These are phyloP conservation scores for Cheirogaleus major DNA, from an alignment of 2,797 vertebrate genomes.

Conservation along the genomic window DNA sequence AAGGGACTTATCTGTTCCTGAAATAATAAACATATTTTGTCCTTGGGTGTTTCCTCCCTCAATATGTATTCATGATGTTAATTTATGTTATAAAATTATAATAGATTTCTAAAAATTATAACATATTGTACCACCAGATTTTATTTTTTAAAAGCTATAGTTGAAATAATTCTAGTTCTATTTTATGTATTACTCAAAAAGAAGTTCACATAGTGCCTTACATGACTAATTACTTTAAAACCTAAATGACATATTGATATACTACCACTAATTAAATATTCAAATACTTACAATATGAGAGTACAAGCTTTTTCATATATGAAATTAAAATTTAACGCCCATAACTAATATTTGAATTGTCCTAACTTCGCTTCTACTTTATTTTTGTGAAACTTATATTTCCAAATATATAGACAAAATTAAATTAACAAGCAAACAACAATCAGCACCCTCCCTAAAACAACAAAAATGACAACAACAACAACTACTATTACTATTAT, in stretches of 20 bases:
- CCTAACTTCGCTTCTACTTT: background rate
- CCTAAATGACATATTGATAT: background rate
- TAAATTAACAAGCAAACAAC: background rate
- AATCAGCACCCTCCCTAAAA: accelerated
- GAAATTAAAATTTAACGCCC: background rate
- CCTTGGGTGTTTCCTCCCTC: background rate
- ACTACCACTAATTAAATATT: background rate
- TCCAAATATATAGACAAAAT: background rate
- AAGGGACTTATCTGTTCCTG: background rate
- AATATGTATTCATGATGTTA: background rate
- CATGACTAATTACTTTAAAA: background rate
- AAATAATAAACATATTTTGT: background rate
- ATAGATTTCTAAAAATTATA: background rate
- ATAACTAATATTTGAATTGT: background rate
- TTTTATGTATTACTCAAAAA: background rate
- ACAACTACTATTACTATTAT: background rate
- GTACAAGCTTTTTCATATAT: background rate
- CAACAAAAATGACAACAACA: background rate
- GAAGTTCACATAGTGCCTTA: background rate
- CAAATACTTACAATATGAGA: background rate
- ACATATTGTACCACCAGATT: background rate
- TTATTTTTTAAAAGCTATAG: background rate
- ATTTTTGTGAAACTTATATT: background rate
- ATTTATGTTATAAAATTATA: background rate
- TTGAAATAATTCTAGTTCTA: background rate